phyloP scores from a whole-genome alignment of 2,113 vertebrate species.

The Takifugu bimaculatus region DNA sequence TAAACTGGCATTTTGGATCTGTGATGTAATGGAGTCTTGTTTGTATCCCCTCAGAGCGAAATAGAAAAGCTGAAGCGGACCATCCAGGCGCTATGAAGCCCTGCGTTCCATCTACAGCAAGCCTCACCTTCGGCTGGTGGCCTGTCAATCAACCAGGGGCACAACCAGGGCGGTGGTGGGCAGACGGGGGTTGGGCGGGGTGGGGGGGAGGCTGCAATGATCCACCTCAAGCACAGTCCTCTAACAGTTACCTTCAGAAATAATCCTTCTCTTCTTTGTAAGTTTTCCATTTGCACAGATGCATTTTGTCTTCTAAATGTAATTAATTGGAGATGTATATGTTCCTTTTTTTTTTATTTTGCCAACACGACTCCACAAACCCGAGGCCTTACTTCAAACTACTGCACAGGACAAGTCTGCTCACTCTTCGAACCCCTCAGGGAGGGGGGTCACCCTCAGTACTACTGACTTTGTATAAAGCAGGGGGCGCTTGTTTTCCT shows the following conservation, averaged over 20 bases:
- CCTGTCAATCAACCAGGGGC: constrained; percentile 26
- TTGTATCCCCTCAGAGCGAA: constrained; percentile 77
- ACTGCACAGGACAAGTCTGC: constrained; percentile 83
- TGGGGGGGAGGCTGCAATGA: constrained; percentile 16
- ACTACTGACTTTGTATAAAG: constrained; percentile 97
- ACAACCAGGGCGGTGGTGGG: neutral
- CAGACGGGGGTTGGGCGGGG: neutral
- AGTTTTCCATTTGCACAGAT: constrained; percentile 77
- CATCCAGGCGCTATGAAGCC: constrained; percentile 80
- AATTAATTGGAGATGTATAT: constrained; percentile 71
- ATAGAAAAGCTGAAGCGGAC: constrained; percentile 89
- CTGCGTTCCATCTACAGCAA: neutral
- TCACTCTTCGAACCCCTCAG: constrained; percentile 31
- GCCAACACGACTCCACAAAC: constrained; percentile 76
- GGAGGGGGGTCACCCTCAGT: constrained; percentile 83
- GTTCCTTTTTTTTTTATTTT: constrained; percentile 74
- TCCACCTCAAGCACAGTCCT: constrained; percentile 42
- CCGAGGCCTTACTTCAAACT: constrained; percentile 89
- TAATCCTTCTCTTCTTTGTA: constrained; percentile 72
- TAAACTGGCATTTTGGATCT: no score
- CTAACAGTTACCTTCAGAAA: constrained; percentile 45
- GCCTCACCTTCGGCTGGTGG: constrained; percentile 29
- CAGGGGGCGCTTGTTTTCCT: constrained; percentile 62
- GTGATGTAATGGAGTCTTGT: no score
- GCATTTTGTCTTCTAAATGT: constrained; percentile 63